These are phyloP conservation scores for Papilio glaucus DNA, from an alignment of 1,140 invertebrate genomes.

Conservation along the genomic window DNA sequence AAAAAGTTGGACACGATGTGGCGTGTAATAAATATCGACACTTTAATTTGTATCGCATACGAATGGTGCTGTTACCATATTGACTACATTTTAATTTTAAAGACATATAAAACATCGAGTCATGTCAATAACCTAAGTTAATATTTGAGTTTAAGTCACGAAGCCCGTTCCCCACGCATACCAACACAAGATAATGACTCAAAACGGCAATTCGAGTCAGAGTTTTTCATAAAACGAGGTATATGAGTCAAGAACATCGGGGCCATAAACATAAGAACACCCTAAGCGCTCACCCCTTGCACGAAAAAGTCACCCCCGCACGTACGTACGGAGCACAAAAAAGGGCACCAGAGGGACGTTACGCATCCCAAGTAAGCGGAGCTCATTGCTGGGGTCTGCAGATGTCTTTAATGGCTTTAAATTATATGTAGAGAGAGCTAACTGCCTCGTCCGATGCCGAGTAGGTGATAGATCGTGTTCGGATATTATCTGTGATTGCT, in stretches of 20 bases:
- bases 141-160: constrained; percentile 33
- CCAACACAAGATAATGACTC: constrained; percentile 64
- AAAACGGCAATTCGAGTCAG: constrained; percentile 68
- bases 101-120: constrained; percentile 5
- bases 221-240: constrained; percentile 80
- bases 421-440: constrained; percentile 81
- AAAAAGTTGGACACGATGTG: constrained; percentile 10
- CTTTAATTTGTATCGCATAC: constrained; percentile 27
- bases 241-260: constrained; percentile 80
- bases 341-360: constrained; percentile 77
- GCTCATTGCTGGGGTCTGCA: constrained; percentile 79
- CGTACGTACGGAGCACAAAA: constrained; percentile 74
- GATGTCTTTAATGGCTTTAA: constrained; percentile 83
- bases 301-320: constrained; percentile 80
- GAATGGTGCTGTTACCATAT: constrained; percentile 19
- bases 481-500: constrained; percentile 50
- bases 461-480: constrained; percentile 71
- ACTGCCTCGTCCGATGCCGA: constrained; percentile 59
- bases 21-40: constrained; percentile 26
- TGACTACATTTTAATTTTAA: constrained; percentile 22
- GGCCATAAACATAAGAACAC: constrained; percentile 75
- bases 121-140: constrained; percentile 19
- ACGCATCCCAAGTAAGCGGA: constrained; percentile 79
- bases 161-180: constrained; percentile 48
- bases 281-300: constrained; percentile 78